These are phyloP conservation scores for Syncerus caffer DNA, from an alignment of 2,797 vertebrate species.

Conservation along the genomic window DNA sequence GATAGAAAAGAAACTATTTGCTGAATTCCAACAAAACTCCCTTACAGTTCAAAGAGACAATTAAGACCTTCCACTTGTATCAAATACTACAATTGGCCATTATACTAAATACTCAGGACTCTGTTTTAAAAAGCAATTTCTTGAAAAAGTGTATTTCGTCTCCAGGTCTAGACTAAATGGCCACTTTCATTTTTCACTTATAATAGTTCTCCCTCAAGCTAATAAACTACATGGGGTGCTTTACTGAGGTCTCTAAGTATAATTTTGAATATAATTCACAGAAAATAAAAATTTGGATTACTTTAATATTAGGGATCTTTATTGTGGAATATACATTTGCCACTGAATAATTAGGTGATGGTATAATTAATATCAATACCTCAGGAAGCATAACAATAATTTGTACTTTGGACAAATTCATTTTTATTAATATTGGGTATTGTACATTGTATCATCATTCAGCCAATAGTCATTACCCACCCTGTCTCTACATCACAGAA, in stretches of 20 bases:
- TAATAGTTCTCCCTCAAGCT: background rate
- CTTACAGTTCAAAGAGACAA: constrained; percentile 23
- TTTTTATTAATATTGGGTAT: constrained; percentile 3
- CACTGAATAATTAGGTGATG: background rate
- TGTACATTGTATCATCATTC: background rate
- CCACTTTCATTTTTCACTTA: background rate
- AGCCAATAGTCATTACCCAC: background rate
- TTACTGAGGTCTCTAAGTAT: background rate
- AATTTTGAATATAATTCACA: background rate
- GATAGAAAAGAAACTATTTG: constrained; percentile 31
- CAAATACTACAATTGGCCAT: constrained; percentile 30
- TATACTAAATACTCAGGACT: constrained; percentile 10
- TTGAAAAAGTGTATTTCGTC: background rate
- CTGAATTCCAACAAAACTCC: constrained; percentile 31
- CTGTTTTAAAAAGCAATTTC: constrained; percentile 18
- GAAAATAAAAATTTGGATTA: background rate
- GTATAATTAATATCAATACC: background rate
- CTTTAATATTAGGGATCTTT: background rate
- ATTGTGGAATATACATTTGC: background rate
- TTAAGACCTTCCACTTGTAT: constrained; percentile 19
- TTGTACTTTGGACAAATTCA: background rate
- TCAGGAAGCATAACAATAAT: background rate
- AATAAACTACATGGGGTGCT: background rate
- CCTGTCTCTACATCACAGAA: background rate
- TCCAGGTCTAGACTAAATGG: background rate